Base-by-base conservation (phyloP, 2,888 invertebrate genomes). In the Brachylomia viminalis region DNA sequence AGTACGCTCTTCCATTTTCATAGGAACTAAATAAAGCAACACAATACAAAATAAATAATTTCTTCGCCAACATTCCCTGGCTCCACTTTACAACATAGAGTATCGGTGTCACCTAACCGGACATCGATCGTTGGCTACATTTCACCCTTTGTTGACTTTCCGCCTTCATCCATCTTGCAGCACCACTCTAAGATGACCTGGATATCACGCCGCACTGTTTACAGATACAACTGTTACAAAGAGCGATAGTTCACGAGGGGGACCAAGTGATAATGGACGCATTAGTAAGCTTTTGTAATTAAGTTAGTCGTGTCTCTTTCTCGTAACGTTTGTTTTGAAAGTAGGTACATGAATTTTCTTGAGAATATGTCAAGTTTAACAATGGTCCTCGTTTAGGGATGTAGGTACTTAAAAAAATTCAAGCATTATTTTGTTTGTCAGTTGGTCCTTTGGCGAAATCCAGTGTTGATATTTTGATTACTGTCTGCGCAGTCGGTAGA, bases 121-220 rank as follows among this genome's bases (percentile, higher is more conserved):
- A 75, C 86, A 69, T 30, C 62, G 54, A 72, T 66, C 69, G 65
- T 62, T 84, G 75, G 86, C 67, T 84, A 89, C 86, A 84, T 86
- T 85, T 84, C 80, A 86, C 75, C 86, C 88, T 88, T 89, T 90
- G 89, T 92, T 90, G 86, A 89, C 82, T 78, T n/a, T 33, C 30
- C 15, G 42, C 73, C 77, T 78, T 62, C 82, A 84, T 87, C 77
- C 56, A 81, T 87, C 80, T 84, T 82, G 15, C 62, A 54, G 84
- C 82, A 82, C 81, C 78, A 79, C 73, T 74, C 73, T 87, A 86
- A 72, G 68, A 59, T 77, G 84, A 73, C 84, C 76, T 73, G 86
- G 71, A 88, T 83, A 77, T 79, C 77, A 76, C 74, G 61, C 73
- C 42, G 66, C 78, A 76, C 66, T 69, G 72, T 79, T 78, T 59